phyloP scores from a whole-genome alignment of 2,113 vertebrate species.

The Spheniscus mendiculus region DNA sequence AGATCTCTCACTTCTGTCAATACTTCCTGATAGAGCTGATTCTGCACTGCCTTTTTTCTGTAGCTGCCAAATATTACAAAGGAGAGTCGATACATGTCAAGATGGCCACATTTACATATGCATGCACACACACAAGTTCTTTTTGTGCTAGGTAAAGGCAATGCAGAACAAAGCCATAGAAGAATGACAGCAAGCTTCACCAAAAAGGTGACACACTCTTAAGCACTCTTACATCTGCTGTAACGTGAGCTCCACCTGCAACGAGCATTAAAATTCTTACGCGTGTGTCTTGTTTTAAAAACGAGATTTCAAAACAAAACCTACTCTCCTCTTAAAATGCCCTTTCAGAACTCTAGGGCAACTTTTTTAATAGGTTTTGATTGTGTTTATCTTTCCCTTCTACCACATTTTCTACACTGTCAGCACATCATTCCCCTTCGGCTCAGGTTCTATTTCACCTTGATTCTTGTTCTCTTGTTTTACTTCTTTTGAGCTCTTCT shows the following conservation, averaged over 20 bases:
- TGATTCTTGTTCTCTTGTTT: constrained; percentile 34
- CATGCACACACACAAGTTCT: neutral
- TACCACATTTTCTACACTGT: neutral
- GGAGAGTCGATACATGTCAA: neutral
- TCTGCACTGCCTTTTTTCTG: neutral
- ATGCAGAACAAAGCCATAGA: neutral
- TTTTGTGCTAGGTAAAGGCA: neutral
- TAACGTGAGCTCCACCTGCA: neutral
- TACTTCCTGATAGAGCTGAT: neutral
- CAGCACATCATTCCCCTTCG: neutral
- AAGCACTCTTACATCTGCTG: neutral
- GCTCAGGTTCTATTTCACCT: neutral
- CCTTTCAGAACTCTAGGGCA: neutral
- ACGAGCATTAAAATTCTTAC: neutral
- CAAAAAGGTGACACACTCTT: neutral
- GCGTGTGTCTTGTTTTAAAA: neutral
- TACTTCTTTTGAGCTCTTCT: neutral
- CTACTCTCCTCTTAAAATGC: neutral
- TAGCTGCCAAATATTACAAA: neutral
- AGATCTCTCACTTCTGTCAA: neutral
- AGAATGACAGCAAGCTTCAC: neutral
- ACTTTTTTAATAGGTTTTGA: neutral
- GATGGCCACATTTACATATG: neutral
- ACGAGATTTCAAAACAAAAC: constrained; percentile 10
- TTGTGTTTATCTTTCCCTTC: neutral